These are phyloP conservation scores for Aphidius ervi DNA, from an alignment of 1,140 invertebrate genomes.

Conservation along the genomic window DNA sequence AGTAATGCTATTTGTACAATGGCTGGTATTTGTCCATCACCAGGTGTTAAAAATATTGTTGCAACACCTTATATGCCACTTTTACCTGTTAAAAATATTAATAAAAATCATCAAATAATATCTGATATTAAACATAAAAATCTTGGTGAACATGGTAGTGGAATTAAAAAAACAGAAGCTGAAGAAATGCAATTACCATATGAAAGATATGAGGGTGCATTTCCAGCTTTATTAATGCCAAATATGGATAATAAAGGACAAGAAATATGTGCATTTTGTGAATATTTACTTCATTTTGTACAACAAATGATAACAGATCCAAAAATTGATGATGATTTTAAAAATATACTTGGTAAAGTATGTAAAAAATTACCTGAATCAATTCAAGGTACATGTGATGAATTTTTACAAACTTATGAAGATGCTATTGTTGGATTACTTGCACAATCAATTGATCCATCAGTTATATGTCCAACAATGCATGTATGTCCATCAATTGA, in stretches of 20 bases:
- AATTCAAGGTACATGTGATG: constrained; percentile 63
- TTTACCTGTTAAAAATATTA: constrained; percentile 41
- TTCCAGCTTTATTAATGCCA: constrained; percentile 22
- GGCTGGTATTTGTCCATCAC: constrained; percentile 64
- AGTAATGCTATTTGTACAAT: constrained; percentile 65
- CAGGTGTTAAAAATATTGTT: constrained; percentile 27
- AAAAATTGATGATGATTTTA: constrained; percentile 64
- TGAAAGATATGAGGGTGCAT: constrained; percentile 54
- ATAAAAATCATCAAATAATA: constrained; percentile 41
- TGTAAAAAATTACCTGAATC: constrained; percentile 65
- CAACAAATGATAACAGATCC: constrained; percentile 69
- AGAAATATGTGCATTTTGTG: constrained; percentile 70
- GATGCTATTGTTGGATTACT: constrained; percentile 72
- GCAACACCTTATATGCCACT: constrained; percentile 56
- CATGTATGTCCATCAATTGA: constrained; percentile 54
- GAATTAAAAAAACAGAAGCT: constrained; percentile 40
- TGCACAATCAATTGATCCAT: constrained; percentile 77
- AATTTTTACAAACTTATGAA: constrained; percentile 74
- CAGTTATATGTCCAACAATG: constrained; percentile 62
- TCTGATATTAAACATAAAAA: constrained; percentile 27
- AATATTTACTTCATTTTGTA: constrained; percentile 77
- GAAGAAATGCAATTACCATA: constrained; percentile 60
- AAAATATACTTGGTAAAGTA: constrained; percentile 60
- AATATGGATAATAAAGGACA: constrained; percentile 38
- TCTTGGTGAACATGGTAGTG: constrained; percentile 13